A percentile compares a stretch with the other conserved stretches of the same genome.
Conservation (phyloP, 2,797 vertebrate species). For the Tenualosa ilisha region DNA sequence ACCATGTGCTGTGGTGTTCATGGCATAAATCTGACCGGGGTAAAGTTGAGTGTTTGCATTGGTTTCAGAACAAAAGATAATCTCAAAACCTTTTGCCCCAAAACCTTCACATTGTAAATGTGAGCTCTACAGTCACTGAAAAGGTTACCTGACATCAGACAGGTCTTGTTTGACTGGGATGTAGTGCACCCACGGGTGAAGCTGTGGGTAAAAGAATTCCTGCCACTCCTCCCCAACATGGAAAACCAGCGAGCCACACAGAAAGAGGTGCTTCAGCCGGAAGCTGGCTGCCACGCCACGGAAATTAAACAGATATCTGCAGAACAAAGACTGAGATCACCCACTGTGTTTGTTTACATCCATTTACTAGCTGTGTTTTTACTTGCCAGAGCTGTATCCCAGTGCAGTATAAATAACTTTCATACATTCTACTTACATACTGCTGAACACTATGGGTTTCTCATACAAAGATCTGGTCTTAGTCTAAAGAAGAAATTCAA, state of each 20-base stretch:
- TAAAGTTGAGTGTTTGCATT: background rate
- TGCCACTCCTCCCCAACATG: slow-evolving; percentile 93
- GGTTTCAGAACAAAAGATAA: background rate
- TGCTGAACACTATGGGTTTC: too few relatives aligned
- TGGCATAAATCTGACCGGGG: background rate
- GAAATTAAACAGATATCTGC: slow-evolving; percentile 97
- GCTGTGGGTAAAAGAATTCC: slow-evolving; percentile 94
- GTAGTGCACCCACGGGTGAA: slow-evolving; percentile 96
- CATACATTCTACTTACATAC: too few relatives aligned
- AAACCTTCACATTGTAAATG: background rate
- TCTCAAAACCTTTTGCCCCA: too few relatives aligned
- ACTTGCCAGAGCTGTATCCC: too few relatives aligned
- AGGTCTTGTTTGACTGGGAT: slow-evolving; percentile 90
- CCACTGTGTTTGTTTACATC: too few relatives aligned
- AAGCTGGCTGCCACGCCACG: slow-evolving; percentile 97
- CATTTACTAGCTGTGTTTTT: too few relatives aligned
- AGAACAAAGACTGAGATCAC: background rate
- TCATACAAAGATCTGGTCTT: too few relatives aligned
- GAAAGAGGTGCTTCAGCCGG: slow-evolving; percentile 94
- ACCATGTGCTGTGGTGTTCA: background rate
- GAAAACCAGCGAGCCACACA: slow-evolving; percentile 93
- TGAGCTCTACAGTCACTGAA: background rate
- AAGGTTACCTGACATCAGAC: slow-evolving; percentile 85
- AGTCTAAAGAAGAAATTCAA: too few relatives aligned
- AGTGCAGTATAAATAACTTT: too few relatives aligned